Base-by-base conservation (phyloP, 2,113 vertebrate species). In the Pluvialis apricaria region DNA sequence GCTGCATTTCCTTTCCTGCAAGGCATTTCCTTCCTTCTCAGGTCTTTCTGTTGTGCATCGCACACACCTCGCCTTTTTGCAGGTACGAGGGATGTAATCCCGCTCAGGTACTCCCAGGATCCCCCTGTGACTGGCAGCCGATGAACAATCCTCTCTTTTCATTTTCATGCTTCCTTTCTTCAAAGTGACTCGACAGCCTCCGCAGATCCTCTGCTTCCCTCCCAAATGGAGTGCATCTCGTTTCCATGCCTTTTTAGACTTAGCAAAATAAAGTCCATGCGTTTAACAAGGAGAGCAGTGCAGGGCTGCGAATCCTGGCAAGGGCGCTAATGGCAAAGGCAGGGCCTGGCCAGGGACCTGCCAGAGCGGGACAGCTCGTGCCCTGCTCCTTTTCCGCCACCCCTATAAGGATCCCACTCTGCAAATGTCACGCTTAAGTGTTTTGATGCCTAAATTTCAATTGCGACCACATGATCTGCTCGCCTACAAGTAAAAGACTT, bases 31-130 rank as follows among this genome's bases (percentile, higher is more conserved):
- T 76, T 81, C 51, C 58, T 83, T 83, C 55, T 80, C 38, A 42
- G 45, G 45, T 87, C 81, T 73, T 76, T 81, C 64, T 0, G 0
- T 24, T 28, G 11, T 8, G 45, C 51, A 61, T 32, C 52, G 47
- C 0, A 1, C 57, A 28, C 0, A 1, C 22, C 11, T 64, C 0
- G 0, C 25, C 11, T n/a, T 82, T 95, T 65, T 34, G 34, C 36
- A 69, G 69, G 32, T 51, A 58, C 2, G 5, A 92, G 79, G 57
- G 70, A 40, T 70, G 25, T 57, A 71, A 61, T 85, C 40, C 32
- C 2, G 3, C 64, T 42, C 45, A 45, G 68, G 62, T 90, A 24
- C 64, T 92, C 44, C 34, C 66, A 58, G 45, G 49, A 79, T 76
- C 28, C 17, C 72, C 2, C 3, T 19, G 26, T 45, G 60, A 70